A percentile compares a stretch with the other conserved stretches of the same genome.
These are phyloP conservation scores for Azorinus chamasolen DNA, from an alignment of 2,888 invertebrate species.

Conservation along the genomic window DNA sequence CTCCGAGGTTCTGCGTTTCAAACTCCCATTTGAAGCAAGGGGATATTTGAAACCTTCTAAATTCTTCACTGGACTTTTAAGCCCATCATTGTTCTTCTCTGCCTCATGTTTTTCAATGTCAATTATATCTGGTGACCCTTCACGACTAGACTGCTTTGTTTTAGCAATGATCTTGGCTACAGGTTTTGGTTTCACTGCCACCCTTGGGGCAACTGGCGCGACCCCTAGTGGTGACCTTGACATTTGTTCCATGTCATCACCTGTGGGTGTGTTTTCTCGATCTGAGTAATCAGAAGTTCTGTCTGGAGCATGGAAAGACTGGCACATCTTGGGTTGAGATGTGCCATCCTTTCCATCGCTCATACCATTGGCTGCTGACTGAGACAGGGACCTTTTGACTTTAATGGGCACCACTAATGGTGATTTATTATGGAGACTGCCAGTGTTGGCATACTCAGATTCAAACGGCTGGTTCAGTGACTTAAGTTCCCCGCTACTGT, in stretches of 20 bases:
- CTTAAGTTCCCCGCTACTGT: slow-evolving; percentile 68
- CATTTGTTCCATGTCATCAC: slow-evolving; percentile 59
- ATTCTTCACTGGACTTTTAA: slow-evolving; percentile 67
- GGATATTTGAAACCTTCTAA: slow-evolving; percentile 63
- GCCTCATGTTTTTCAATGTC: slow-evolving; percentile 77
- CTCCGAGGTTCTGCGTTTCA: slow-evolving; percentile 67
- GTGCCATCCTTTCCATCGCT: slow-evolving; percentile 63
- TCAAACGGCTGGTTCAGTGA: slow-evolving; percentile 55
- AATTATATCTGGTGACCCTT: slow-evolving; percentile 78
- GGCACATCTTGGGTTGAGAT: slow-evolving; percentile 88
- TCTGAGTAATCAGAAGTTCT: slow-evolving; percentile 63
- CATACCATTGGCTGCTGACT: slow-evolving; percentile 64
- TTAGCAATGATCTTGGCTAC: slow-evolving; percentile 82
- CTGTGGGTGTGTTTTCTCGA: slow-evolving; percentile 72
- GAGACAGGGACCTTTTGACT: slow-evolving; percentile 77
- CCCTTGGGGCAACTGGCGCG: slow-evolving; percentile 92
- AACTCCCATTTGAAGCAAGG: slow-evolving; percentile 60
- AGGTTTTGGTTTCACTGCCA: slow-evolving; percentile 90
- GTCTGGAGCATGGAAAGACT: slow-evolving; percentile 87
- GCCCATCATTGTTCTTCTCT: slow-evolving; percentile 74
- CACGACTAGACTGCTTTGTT: slow-evolving; percentile 78
- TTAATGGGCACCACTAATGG: slow-evolving; percentile 87
- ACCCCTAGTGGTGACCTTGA: slow-evolving; percentile 55
- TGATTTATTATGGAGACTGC: slow-evolving; percentile 74
- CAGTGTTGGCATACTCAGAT: slow-evolving; percentile 62